Evolutionary conservation across 1,140 invertebrate genomes (phyloP).

Genomic region (Formica exsecta): DNA sequence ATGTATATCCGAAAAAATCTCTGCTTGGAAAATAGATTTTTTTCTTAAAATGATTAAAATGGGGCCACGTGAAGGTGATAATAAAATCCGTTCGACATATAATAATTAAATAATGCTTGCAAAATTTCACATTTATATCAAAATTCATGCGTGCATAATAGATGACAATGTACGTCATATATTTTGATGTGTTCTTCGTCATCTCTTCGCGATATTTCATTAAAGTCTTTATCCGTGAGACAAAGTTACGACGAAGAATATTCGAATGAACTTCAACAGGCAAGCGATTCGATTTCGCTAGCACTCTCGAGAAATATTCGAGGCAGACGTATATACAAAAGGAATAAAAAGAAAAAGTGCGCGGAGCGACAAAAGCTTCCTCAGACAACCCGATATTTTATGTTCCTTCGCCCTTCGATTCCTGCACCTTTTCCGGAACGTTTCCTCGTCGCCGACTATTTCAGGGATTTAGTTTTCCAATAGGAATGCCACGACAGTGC

Average conservation of each 20-base stretch:
- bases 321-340: slow-evolving; percentile 4
- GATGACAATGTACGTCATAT: background rate
- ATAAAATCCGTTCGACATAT: background rate
- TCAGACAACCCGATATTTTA: slow-evolving; percentile 56
- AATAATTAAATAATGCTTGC: background rate
- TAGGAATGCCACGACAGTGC: slow-evolving; percentile 44
- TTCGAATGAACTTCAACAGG: slow-evolving; percentile 43
- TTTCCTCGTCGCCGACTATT: slow-evolving; percentile 56
- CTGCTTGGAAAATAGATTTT: background rate
- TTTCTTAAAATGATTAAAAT: background rate
- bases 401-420: slow-evolving; percentile 55
- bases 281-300: slow-evolving; percentile 43
- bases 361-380: slow-evolving; percentile 47
- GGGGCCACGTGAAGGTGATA: background rate
- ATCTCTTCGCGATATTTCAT: slow-evolving; percentile 9
- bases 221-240: slow-evolving; percentile 21
- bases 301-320: slow-evolving; percentile 44
- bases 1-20: background rate
- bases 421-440: slow-evolving; percentile 47
- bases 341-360: slow-evolving; percentile 16
- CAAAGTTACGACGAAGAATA: background rate
- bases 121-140: background rate
- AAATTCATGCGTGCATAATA: background rate
- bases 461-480: slow-evolving; percentile 63
- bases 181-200: background rate